phyloP scores from a whole-genome alignment of 1,140 invertebrate genomes.

The Rhynchophorus ferrugineus region DNA sequence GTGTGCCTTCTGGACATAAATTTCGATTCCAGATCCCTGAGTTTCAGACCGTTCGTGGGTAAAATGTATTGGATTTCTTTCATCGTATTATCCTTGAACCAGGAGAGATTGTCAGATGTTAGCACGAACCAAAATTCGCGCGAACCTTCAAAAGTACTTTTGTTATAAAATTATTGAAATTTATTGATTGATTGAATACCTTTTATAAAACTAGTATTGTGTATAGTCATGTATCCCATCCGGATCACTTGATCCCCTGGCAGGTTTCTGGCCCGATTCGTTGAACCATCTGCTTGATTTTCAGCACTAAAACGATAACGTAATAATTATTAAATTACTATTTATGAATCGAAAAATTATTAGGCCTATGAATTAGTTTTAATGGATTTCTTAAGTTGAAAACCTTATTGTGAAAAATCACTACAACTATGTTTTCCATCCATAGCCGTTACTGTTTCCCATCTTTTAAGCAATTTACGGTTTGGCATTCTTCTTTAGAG shows the following conservation, averaged over 20 bases:
- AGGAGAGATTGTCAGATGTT: conserved; percentile 96
- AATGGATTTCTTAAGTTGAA: no score
- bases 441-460: no score
- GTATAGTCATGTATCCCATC: conserved; percentile 97
- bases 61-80: conserved; percentile 99
- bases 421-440: no score
- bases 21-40: conserved; percentile 81
- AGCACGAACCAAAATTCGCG: conserved; percentile 99
- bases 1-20: conserved; percentile 97
- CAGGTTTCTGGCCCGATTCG: conserved; percentile 68
- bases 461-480: no score
- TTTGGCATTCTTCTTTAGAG: no score
- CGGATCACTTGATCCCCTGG: conserved; percentile 97
- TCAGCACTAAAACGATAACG: conserved; percentile 69
- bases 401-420: no score
- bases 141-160: conserved; percentile 33
- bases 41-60: conserved; percentile 90
- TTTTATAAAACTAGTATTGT: conserved; percentile 96
- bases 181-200: conserved; percentile 47
- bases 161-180: background rate
- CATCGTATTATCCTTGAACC: conserved; percentile 99
- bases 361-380: no score
- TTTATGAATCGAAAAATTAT: no score
- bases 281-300: conserved; percentile 85
- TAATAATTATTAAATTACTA: conserved; percentile 1